A percentile compares a stretch with the other conserved stretches of the same genome.
These are phyloP conservation scores for Choreutis nemorana DNA, from an alignment of 2,888 invertebrate genomes.

Conservation along the genomic window DNA sequence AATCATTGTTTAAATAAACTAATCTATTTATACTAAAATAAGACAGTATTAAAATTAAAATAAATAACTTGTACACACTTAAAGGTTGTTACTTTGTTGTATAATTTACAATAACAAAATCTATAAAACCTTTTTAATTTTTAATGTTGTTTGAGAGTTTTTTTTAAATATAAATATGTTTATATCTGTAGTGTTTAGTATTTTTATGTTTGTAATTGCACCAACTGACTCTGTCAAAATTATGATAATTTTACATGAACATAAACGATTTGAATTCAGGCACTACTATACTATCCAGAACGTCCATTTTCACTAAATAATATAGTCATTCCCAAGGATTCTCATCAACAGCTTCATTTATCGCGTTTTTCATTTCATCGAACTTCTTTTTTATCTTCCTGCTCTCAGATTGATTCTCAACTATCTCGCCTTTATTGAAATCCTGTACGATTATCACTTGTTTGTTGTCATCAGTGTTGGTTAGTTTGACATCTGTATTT, in stretches of 20 bases:
- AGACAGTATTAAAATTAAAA: too few species aligned
- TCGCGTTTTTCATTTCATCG: conserved; percentile 34
- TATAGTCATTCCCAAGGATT: conserved; percentile 62
- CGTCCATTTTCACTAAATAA: conserved; percentile 50
- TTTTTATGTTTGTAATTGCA: too few species aligned
- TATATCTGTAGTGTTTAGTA: too few species aligned
- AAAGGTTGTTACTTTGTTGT: too few species aligned
- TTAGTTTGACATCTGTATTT: conserved; percentile 1
- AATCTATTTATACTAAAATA: too few species aligned
- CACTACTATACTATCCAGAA: conserved; percentile 41
- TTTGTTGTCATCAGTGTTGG: conserved; percentile 8
- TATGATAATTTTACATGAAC: conserved; percentile 24
- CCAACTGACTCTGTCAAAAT: too few species aligned
- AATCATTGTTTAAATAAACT: too few species aligned
- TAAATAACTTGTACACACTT: too few species aligned
- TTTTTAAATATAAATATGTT: too few species aligned
- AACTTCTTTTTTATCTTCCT: conserved; percentile 38
- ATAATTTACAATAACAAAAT: too few species aligned
- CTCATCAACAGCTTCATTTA: conserved; percentile 43
- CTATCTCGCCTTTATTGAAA: conserved; percentile 51
- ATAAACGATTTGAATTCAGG: conserved; percentile 45
- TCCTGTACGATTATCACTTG: conserved; percentile 33
- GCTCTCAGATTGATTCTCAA: conserved; percentile 35
- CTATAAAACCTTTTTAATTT: too few species aligned
- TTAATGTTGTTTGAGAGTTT: too few species aligned